Base-by-base conservation (phyloP, 2,113 vertebrate species). In the Reinhardtius hippoglossoides region DNA sequence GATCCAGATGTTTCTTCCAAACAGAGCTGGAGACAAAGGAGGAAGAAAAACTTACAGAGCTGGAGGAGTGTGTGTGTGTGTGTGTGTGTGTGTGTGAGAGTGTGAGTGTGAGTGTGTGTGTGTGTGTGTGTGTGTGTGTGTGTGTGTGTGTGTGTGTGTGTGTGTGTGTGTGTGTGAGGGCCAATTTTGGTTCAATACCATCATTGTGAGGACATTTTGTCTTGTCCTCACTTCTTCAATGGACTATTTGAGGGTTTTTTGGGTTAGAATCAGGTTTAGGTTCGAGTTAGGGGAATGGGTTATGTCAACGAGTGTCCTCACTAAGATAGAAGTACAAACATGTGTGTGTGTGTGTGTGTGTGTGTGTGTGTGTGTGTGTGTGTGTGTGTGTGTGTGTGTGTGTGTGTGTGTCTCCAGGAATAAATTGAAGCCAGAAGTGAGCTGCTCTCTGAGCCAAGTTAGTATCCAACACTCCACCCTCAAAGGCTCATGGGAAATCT, bases 391-490 rank as follows among this genome's bases (percentile, higher is more conserved):
- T 40, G 68, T 54, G 73, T 71, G 74, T 58, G 71, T 72, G 84
- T 62, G 72, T 74, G 68, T 76, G 67, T 71, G 73, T 15, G 37
- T 9, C 92, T 94, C 92, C 93, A 95, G 88, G 88, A 95, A 89
- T 95, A 96, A 96, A 96, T 96, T 95, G 90, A 95, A 96, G 93
- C 94, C 95, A 96, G 95, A 93, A 94, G 93, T 83, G 87, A 81
- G 86, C 87, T 63, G 71, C 8, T 16, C 65, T 78, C 82, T 68
- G 88, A 93, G 94, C 94, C 94, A 95, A 95, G 91, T 88, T 89
- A 72, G 69, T 48, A 79, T 88, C 82, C 93, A 88, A 85, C 83
- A 87, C 90, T 90, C 92, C 88, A 82, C 93, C 90, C 94, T 89
- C 94, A 89, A 71, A 86, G 86, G 72, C 92, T 94, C 90, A 91